Conservation (phyloP, 1,140 invertebrate genomes). For the Vollenhovia emeryi region DNA sequence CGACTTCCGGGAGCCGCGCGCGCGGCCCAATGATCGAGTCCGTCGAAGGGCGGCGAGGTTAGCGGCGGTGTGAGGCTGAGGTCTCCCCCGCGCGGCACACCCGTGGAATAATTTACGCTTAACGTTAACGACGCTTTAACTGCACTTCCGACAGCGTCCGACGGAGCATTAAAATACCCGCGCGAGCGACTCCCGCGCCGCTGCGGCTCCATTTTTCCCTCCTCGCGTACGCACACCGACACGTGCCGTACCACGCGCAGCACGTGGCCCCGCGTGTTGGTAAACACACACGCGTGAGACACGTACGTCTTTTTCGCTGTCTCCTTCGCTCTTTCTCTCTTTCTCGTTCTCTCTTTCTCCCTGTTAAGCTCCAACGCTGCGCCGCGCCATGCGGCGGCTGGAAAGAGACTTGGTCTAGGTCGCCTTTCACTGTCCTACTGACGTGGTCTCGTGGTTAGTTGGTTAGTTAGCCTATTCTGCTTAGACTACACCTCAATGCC, state of each 20-base stretch:
- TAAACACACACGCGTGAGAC: conserved; percentile 47
- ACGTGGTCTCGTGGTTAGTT: conserved; percentile 76
- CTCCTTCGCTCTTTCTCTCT: not conserved
- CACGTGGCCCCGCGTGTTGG: conserved; percentile 43
- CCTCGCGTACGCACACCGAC: conserved; percentile 16
- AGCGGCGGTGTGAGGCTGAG: not conserved
- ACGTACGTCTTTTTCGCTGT: conserved; percentile 34
- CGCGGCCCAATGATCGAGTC: too few relatives aligned
- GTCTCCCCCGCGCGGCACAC: not conserved
- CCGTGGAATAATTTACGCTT: conserved; percentile 32
- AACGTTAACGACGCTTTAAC: conserved; percentile 45
- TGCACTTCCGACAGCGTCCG: conserved; percentile 23
- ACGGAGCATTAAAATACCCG: conserved; percentile 21
- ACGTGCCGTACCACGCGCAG: conserved; percentile 47
- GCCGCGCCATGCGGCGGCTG: conserved; percentile 29
- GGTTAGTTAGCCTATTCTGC: conserved; percentile 76
- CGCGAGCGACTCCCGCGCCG: conserved; percentile 22
- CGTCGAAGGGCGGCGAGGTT: not conserved
- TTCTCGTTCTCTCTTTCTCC: not conserved
- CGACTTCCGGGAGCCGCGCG: too few relatives aligned
- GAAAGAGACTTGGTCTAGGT: conserved; percentile 81
- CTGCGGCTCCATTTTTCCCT: conserved; percentile 32
- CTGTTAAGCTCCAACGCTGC: conserved; percentile 60
- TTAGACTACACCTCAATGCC: conserved; percentile 76
- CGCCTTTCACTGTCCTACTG: conserved; percentile 83